These are phyloP conservation scores for Xiphophorus hellerii DNA, from an alignment of 2,113 vertebrate species.

Conservation along the genomic window DNA sequence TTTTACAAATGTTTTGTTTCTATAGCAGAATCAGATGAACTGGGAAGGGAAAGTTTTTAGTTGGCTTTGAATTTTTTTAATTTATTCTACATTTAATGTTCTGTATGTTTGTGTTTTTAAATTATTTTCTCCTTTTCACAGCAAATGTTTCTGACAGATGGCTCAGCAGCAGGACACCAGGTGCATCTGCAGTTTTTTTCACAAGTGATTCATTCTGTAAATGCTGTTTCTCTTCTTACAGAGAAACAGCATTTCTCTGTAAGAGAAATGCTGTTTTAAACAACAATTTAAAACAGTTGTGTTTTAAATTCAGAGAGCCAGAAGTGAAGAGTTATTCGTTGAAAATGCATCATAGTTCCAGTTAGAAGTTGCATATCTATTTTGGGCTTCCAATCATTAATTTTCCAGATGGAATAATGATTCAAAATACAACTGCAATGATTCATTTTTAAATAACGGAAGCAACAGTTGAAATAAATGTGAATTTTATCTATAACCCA, in stretches of 20 bases:
- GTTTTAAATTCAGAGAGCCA: background rate
- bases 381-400: too few species aligned
- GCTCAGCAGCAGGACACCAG: conserved; percentile 12
- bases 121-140: conserved; percentile 14
- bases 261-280: too few species aligned
- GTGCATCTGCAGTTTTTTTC: conserved; percentile 15
- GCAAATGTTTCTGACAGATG: conserved; percentile 29
- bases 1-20: background rate
- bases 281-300: too few species aligned
- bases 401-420: too few species aligned
- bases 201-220: conserved; percentile 13
- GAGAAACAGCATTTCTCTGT: too few species aligned
- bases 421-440: too few species aligned
- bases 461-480: too few species aligned
- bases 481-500: too few species aligned
- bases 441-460: too few species aligned
- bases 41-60: background rate
- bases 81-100: background rate
- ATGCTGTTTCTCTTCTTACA: background rate
- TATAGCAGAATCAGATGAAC: background rate
- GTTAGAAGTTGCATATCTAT: too few species aligned
- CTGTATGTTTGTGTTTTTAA: conserved; percentile 8
- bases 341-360: background rate
- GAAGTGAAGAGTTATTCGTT: background rate
- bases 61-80: background rate